Base-by-base conservation (phyloP, 2,888 invertebrate genomes). In the Caenorhabditis sp. region DNA sequence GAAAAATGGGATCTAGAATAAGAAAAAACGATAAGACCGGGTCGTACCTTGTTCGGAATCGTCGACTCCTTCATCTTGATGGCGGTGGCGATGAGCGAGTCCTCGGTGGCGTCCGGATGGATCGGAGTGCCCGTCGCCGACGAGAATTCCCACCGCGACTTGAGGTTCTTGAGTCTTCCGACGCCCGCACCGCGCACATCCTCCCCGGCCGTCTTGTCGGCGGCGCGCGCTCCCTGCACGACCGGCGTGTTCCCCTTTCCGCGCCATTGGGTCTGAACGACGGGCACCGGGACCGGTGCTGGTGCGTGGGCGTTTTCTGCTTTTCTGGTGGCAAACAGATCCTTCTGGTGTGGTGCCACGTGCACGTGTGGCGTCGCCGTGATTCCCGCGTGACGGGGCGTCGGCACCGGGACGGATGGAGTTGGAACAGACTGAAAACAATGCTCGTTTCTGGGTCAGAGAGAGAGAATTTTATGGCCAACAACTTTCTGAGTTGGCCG, bases 111-210 rank as follows among this genome's bases (percentile, higher is more conserved):
- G 58, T 85, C 85, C 2, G 86, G 86, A 53, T 86, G 85, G 41
- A 85, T 76, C 26, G 86, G 86, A 0, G 86, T 86, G 7, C 85
- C 86, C 2, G 84, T 85, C 0, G 80, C 65, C 7, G 86, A 83
- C 2, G 83, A 83, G 48, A 85, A 83, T 79, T 84, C 84, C 84
- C 84, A 84, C 37, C 84, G 53, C 32, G 75, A 79, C 55, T 74
- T 73, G 30, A 84, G 70, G 50, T 66, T 79, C 41, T 82, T 79
- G 32, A 84, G 20, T 20, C 77, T 71, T 11, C 53, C 55, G 20
- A 39, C 56, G 2, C 78, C 59, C 1, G 78, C 73, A 2, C 79
- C 65, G 8, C 75, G 53, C 35, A 78, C 78, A 7, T 77, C 58
- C 0, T 17, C 27, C 5, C 75, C 75, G 7, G 70, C 68, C 1